phyloP scores from a whole-genome alignment of 2,888 invertebrate genomes.

The Epinotia brunnichana region DNA sequence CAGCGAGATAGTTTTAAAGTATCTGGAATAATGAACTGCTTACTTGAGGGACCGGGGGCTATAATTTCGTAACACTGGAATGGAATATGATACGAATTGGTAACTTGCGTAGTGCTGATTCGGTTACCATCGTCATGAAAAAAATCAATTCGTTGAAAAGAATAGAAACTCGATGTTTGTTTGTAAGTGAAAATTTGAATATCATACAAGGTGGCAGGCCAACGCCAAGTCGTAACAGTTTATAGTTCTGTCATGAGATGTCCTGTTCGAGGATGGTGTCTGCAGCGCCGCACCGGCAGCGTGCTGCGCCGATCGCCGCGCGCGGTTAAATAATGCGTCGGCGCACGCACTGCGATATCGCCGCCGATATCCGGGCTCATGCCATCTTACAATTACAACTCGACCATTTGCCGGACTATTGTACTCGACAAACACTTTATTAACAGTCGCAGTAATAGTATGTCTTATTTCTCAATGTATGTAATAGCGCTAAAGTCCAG shows the following conservation, averaged over 20 bases:
- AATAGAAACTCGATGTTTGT: too few relatives aligned
- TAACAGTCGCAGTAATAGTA: not conserved
- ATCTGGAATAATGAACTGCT: too few relatives aligned
- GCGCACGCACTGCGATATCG: conserved; percentile 16
- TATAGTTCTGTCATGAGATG: not conserved
- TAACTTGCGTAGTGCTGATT: too few relatives aligned
- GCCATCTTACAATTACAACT: not conserved
- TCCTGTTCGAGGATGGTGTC: not conserved
- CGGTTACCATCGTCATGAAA: too few relatives aligned
- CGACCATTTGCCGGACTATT: not conserved
- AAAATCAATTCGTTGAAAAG: too few relatives aligned
- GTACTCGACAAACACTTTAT: not conserved
- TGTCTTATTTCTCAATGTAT: not conserved
- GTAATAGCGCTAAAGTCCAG: not conserved
- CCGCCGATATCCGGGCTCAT: not conserved
- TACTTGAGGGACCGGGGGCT: too few relatives aligned
- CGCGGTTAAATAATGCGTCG: conserved; percentile 21
- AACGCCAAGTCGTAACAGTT: too few relatives aligned
- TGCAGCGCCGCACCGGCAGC: not conserved
- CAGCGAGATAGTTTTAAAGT: too few relatives aligned
- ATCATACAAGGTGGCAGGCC: too few relatives aligned
- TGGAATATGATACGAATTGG: too few relatives aligned
- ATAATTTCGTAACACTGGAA: too few relatives aligned
- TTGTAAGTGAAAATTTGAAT: too few relatives aligned
- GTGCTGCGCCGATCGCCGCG: conserved; percentile 14